Percentiles rank a stretch among this genome's conserved stretches.
Conservation (phyloP, 1,140 invertebrate genomes). For the Scaptodrosophila lebanonensis region DNA sequence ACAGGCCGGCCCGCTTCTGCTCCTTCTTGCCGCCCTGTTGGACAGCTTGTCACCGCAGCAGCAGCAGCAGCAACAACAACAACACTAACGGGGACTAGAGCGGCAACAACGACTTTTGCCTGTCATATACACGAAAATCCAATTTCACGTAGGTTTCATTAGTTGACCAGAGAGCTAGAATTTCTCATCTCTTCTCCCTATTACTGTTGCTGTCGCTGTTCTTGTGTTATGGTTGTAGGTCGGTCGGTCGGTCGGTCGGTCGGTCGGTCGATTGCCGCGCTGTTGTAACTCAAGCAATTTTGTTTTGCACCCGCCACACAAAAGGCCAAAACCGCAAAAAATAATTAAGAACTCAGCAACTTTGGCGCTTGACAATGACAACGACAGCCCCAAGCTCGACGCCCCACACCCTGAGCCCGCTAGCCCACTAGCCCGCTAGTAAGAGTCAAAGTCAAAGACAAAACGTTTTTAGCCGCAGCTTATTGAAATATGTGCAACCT, state of each 20-base stretch:
- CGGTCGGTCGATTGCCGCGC: conserved; percentile 9
- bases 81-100: too few species aligned
- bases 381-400: conserved; percentile 31
- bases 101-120: conserved; percentile 4
- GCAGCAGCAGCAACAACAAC: too few species aligned
- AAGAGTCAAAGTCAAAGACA: conserved; percentile 16
- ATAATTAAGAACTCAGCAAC: conserved; percentile 69
- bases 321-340: conserved; percentile 65
- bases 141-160: conserved; percentile 69
- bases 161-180: conserved; percentile 45
- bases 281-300: conserved; percentile 56
- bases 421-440: not conserved
- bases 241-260: conserved; percentile 10
- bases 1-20: too few species aligned
- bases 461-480: not conserved
- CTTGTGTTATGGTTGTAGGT: conserved; percentile 2
- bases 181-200: conserved; percentile 4
- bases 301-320: conserved; percentile 35
- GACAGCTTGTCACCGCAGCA: too few species aligned
- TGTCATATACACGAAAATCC: conserved; percentile 68
- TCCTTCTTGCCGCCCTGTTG: too few species aligned
- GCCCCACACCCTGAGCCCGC: not conserved
- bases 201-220: not conserved
- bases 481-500: conserved; percentile 60
- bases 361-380: conserved; percentile 63